Evolutionary conservation across 2,113 vertebrate species (phyloP), one percentile per base, ranked within the genome.

Genomic region (Clinocottus analis): DNA sequence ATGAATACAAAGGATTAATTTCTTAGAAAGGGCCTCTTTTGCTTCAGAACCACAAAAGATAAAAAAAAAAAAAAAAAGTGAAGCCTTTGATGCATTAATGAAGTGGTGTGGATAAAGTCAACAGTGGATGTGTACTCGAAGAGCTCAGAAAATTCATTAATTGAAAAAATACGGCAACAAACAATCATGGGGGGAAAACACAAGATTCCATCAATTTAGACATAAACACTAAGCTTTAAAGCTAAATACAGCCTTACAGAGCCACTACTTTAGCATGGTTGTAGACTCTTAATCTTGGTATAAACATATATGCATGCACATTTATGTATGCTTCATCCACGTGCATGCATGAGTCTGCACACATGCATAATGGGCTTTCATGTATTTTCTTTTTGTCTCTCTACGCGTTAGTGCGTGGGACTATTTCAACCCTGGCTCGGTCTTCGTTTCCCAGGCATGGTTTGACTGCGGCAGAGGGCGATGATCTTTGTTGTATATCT

Each of bases 61-160:
- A 85, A 87, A 87, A 86, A 1, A 8, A 74, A 77, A 80, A 90
- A 82, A 85, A 87, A 87, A 86, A 62, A 66, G 71, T 61, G 66
- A 68, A 81, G 31, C 71, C 63, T 85, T 84, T 91, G 85, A 91
- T 31, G 49, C 82, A 53, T 85, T 90, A 89, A 92, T 91, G 83
- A 92, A 91, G 85, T 78, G 56, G 25, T 41, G 0, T 29, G 58
- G 82, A 92, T 91, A 85, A 84, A 90, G 88, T 88, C 83, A 66
- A 70, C 77, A 74, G n/a, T 78, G 78, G 21, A 41, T 56, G 72
- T 68, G 68, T 72, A 59, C 43, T 77, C 9, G 12, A 56, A 53
- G 14, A 43, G 60, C 69, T 43, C 59, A 41, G 70, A 35, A 83
- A 90, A 91, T 82, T 86, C 31, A 87, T 80, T 87, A 88, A 79